Percentiles rank a stretch among this genome's conserved stretches.
phyloP scores from a whole-genome alignment of 2,888 invertebrate species.

The Eutolmus rufibarbis region DNA sequence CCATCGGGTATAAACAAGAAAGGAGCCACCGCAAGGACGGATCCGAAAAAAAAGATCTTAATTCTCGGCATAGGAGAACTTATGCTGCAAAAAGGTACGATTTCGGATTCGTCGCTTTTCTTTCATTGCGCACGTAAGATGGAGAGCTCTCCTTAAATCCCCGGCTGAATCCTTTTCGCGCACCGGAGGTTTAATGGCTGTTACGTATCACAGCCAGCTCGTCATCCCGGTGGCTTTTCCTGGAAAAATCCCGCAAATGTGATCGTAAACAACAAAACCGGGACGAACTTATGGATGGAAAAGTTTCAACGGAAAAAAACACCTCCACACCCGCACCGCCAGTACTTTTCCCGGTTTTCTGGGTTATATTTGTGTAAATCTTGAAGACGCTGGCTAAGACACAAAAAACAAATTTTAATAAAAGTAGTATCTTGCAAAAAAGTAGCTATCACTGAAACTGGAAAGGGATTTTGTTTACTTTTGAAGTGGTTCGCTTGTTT shows the following conservation, averaged over 20 bases:
- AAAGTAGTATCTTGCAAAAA: conserved; percentile 30
- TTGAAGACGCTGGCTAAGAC: background rate
- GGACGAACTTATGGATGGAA: conserved; percentile 5
- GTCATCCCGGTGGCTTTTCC: conserved; percentile 37
- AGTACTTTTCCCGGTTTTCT: background rate
- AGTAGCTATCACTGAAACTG: background rate
- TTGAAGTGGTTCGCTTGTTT: conserved; percentile 17
- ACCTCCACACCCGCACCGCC: background rate
- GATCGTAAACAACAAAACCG: conserved; percentile 44
- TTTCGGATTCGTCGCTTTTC: background rate
- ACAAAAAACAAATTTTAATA: conserved; percentile 34
- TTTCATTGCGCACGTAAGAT: background rate
- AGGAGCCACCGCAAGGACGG: background rate
- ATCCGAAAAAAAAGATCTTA: conserved; percentile 1
- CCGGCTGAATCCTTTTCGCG: background rate
- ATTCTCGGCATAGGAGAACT: background rate
- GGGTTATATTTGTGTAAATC: conserved; percentile 13
- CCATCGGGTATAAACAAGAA: background rate
- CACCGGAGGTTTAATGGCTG: conserved; percentile 30
- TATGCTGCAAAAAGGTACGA: background rate
- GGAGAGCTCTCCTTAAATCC: conserved; percentile 1
- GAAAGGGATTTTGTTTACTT: conserved; percentile 1
- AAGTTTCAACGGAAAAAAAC: background rate
- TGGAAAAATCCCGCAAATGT: conserved; percentile 44
- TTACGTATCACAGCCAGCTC: conserved; percentile 40